These are phyloP conservation scores for Elaphurus davidianus DNA, from an alignment of 2,113 vertebrate genomes.

Conservation along the genomic window DNA sequence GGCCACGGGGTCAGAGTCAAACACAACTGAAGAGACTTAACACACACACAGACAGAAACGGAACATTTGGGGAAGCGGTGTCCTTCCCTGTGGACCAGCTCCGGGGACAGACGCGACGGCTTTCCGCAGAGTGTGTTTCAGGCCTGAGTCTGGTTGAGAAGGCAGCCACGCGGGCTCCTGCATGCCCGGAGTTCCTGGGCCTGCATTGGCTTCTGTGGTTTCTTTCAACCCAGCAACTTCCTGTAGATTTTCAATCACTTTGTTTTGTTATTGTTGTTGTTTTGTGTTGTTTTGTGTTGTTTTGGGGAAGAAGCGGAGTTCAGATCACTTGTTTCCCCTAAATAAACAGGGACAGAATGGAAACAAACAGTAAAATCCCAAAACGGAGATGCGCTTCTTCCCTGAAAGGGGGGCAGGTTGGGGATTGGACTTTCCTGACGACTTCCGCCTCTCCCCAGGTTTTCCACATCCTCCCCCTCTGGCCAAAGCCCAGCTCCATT, in stretches of 20 bases:
- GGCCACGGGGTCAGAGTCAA: background rate
- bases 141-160: fast-evolving
- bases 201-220: background rate
- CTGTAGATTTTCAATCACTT: background rate
- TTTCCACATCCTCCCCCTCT: constrained; percentile 12
- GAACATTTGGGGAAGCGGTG: background rate
- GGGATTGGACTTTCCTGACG: background rate
- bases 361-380: background rate
- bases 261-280: background rate
- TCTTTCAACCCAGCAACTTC: background rate
- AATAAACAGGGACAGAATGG: background rate
- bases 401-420: background rate
- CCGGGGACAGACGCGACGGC: fast-evolving
- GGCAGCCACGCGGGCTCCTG: fast-evolving
- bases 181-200: fast-evolving
- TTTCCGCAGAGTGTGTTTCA: background rate
- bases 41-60: background rate
- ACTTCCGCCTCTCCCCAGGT: background rate
- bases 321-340: background rate
- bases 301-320: background rate
- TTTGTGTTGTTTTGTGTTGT: background rate
- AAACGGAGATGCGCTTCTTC: background rate
- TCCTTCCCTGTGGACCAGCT: background rate
- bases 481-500: background rate
- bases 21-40: background rate